Base-by-base conservation (phyloP, 2,113 vertebrate genomes). In the Lophius piscatorius region DNA sequence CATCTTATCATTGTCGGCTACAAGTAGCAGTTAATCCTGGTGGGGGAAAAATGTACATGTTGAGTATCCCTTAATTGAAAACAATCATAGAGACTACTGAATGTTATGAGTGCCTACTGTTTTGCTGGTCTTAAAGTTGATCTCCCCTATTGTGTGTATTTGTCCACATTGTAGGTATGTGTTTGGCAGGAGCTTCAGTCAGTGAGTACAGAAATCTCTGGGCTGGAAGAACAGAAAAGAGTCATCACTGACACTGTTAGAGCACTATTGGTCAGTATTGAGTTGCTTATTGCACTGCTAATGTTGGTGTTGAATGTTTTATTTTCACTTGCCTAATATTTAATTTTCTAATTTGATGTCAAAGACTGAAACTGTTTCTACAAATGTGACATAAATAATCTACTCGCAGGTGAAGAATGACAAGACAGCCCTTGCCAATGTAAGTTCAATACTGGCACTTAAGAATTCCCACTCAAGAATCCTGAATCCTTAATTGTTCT, bases 131-230 rank as follows among this genome's bases (percentile, higher is more conserved):
- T 33, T 41, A 26, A 3, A 47, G 2, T 0, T 33, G 9, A 47
- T 21, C 28, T 6, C 5, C 4, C 1, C 31, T 3, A 22, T 3
- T 26, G 18, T 54, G 2, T 56, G 38, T 66, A 6, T 42, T 8
- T 58, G 6, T 45, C 10, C 4, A 12, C 9, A 1, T 33, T 54
- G 20, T 47, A 96, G 96, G 87, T 95, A 1, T 68, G 74, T 2
- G 82, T 83, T 0, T 96, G 95, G 95, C 69, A 91, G 71, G 83
- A 90, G 49, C 80, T 96, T 6, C 81, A 83, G 74, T 70, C 86
- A 11, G 85, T 94, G 14, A 80, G 54, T 21, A 81, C 68, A 4
- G 84, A 91, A 45, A 94, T 95, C 39, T 82, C 12, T 29, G 64
- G 64, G 16, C 70, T 96, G 60, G 92, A 95, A 23, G 16, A 78